phyloP scores from a whole-genome alignment of 1,140 invertebrate genomes.

The Drosophila pectinifera region DNA sequence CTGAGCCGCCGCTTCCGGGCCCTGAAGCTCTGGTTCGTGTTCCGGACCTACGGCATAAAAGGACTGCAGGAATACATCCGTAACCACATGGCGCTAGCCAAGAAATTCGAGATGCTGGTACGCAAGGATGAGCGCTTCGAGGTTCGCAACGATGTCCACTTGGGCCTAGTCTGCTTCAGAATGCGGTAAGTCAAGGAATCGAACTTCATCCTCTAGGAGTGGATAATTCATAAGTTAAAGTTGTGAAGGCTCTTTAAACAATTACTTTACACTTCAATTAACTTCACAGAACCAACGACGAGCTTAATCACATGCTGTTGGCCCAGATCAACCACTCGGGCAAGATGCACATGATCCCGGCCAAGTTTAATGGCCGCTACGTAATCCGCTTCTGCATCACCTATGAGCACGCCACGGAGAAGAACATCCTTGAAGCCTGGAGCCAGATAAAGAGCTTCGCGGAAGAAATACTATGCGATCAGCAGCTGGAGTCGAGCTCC shows the following conservation, averaged over 20 bases:
- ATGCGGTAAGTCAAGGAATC: conserved; percentile 82
- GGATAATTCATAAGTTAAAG: not conserved
- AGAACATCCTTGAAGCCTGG: conserved; percentile 92
- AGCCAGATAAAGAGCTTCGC: conserved; percentile 89
- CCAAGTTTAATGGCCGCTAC: conserved; percentile 91
- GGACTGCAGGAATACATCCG: conserved; percentile 94
- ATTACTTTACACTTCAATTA: not conserved
- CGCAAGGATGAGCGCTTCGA: conserved; percentile 92
- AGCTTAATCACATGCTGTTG: conserved; percentile 86
- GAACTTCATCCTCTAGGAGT: not conserved
- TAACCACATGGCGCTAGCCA: conserved; percentile 94
- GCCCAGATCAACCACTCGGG: conserved; percentile 95
- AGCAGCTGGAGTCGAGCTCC: conserved; percentile 71
- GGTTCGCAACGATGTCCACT: conserved; percentile 92
- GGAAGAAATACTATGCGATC: conserved; percentile 87
- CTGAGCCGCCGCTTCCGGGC: conserved; percentile 94
- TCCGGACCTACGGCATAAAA: conserved; percentile 92
- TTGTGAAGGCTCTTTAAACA: not conserved
- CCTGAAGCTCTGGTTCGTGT: conserved; percentile 95
- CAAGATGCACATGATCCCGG: conserved; percentile 95
- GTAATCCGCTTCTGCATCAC: conserved; percentile 94
- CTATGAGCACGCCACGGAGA: conserved; percentile 91
- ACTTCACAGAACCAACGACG: conserved; percentile 57
- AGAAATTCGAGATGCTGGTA: conserved; percentile 92
- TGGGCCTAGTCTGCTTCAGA: conserved; percentile 90